Evolutionary conservation across 2,888 invertebrate species (phyloP).

Genomic region (Elmis aenea): DNA sequence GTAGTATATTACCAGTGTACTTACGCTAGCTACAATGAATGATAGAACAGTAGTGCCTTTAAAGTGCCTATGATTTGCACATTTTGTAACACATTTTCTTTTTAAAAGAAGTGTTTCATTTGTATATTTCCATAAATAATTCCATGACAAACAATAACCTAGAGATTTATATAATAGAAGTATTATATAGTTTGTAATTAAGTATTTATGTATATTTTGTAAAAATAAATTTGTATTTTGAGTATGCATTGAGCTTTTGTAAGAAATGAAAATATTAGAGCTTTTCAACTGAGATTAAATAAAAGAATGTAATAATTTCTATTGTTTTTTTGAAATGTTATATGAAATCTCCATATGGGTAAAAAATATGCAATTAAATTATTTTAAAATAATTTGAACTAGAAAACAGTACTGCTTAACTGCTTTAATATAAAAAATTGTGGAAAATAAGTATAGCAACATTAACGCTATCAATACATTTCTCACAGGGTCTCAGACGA

Average conservation of each 20-base stretch:
- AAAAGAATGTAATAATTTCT: conserved; percentile 31
- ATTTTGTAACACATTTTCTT: too few species aligned
- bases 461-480: too few species aligned
- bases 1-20: conserved; percentile 33
- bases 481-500: too few species aligned
- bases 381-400: too few species aligned
- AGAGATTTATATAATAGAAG: conserved; percentile 22
- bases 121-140: not conserved
- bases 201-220: conserved; percentile 42
- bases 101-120: too few species aligned
- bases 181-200: conserved; percentile 28
- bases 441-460: too few species aligned
- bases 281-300: conserved; percentile 40
- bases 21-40: conserved; percentile 31
- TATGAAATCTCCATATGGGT: too few species aligned
- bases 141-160: conserved; percentile 14
- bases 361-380: too few species aligned
- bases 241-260: conserved; percentile 38
- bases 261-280: conserved; percentile 42
- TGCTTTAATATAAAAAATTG: too few species aligned
- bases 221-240: conserved; percentile 33
- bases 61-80: conserved; percentile 34
- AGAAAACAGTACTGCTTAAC: too few species aligned
- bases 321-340: too few species aligned
- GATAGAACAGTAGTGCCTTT: conserved; percentile 41